These are phyloP conservation scores for Drosophila busckii DNA, from an alignment of 1,140 invertebrate genomes.

Conservation along the genomic window DNA sequence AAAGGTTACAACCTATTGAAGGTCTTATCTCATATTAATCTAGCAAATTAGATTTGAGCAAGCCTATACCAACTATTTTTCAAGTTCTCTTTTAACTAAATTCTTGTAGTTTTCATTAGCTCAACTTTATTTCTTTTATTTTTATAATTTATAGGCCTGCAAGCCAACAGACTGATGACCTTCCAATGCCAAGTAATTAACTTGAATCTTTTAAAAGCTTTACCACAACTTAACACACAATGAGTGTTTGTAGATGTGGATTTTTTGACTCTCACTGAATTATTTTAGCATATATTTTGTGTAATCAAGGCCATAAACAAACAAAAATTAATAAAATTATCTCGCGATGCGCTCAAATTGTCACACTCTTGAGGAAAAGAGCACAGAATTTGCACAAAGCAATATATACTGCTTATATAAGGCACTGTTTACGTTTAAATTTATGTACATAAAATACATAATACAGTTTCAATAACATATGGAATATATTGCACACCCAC, in stretches of 20 bases:
- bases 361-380: neutral
- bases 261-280: constrained; percentile 11
- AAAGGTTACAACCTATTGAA: too few relatives aligned
- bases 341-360: neutral
- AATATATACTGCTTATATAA: constrained; percentile 17
- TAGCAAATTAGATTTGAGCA: too few relatives aligned
- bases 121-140: neutral
- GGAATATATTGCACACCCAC: constrained; percentile 4
- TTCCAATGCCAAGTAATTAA: constrained; percentile 25
- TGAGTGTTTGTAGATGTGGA: neutral
- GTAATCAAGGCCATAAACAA: constrained; percentile 30
- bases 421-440: neutral
- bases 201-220: constrained; percentile 16
- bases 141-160: constrained; percentile 13
- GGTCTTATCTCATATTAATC: too few relatives aligned
- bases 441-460: neutral
- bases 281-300: constrained; percentile 8
- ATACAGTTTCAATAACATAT: neutral
- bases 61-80: too few relatives aligned
- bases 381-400: constrained; percentile 5
- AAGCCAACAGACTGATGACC: constrained; percentile 1
- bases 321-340: constrained; percentile 18
- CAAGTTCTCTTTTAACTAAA: constrained; percentile 14
- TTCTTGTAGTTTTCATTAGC: constrained; percentile 4
- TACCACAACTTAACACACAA: constrained; percentile 26